Evolutionary conservation across 2,888 invertebrate genomes (phyloP).

Genomic region (Dromius quadrimaculatus): DNA sequence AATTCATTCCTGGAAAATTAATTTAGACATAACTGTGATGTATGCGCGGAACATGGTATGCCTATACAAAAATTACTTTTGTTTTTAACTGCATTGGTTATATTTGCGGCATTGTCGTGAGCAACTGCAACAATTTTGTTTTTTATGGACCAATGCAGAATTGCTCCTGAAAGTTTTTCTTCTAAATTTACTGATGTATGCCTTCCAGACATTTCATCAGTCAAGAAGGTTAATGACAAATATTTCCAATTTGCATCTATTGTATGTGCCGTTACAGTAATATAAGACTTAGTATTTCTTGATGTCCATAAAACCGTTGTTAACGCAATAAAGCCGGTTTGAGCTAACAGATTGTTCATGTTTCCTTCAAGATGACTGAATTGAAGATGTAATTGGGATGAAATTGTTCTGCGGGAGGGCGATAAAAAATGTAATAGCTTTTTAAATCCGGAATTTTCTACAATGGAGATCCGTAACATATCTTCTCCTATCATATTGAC

Average conservation of each 20-base stretch:
- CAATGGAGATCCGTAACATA: background rate
- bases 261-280: conserved; percentile 59
- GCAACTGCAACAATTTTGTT: conserved; percentile 57
- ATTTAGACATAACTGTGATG: background rate
- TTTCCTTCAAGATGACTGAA: background rate
- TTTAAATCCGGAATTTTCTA: background rate
- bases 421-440: background rate
- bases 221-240: conserved; percentile 53
- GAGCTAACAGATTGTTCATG: background rate
- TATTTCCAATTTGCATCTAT: too few relatives aligned
- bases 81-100: conserved; percentile 54
- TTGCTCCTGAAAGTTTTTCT: conserved; percentile 44
- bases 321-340: background rate
- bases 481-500: background rate
- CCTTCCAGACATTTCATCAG: conserved; percentile 54
- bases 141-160: conserved; percentile 53
- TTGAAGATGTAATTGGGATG: background rate
- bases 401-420: background rate
- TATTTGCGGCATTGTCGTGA: conserved; percentile 59
- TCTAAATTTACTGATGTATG: conserved; percentile 56
- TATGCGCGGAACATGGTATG: background rate
- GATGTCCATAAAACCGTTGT: conserved; percentile 61
- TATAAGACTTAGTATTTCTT: conserved; percentile 57
- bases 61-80: background rate
- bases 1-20: too few relatives aligned